Evolutionary conservation across 2,113 vertebrate species (phyloP).

Genomic region (Zosterops borbonicus): DNA sequence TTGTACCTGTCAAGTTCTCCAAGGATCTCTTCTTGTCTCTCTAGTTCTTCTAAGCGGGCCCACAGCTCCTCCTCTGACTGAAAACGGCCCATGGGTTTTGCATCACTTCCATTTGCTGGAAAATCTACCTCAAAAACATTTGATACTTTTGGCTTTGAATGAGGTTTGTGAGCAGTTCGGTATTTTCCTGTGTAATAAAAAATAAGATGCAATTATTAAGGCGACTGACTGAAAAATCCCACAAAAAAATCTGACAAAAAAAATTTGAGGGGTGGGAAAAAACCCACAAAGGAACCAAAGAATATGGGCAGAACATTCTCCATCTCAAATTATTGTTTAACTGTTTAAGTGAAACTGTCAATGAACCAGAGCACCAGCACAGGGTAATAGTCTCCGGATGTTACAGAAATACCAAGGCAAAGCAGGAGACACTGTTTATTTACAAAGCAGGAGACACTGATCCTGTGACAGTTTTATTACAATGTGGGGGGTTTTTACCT

Average conservation of each 20-base stretch:
- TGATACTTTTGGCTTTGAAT: constrained; percentile 88
- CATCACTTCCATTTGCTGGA: constrained; percentile 64
- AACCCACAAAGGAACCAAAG: neutral
- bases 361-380: constrained; percentile 66
- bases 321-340: constrained; percentile 46
- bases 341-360: constrained; percentile 61
- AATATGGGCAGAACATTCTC: neutral
- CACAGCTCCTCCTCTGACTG: constrained; percentile 87
- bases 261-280: rapidly evolving
- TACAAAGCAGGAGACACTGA: constrained; percentile 69
- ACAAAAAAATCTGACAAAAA: neutral
- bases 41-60: constrained; percentile 89
- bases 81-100: constrained; percentile 52
- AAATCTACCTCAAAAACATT: constrained; percentile 72
- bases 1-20: constrained; percentile 85
- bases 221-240: neutral
- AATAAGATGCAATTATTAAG: neutral
- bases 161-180: constrained; percentile 87
- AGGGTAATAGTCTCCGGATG: constrained; percentile 64
- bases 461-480: constrained; percentile 60
- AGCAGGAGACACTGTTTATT: constrained; percentile 60
- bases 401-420: constrained; percentile 57
- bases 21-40: constrained; percentile 84
- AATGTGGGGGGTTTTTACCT: constrained; percentile 21
- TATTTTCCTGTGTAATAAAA: constrained; percentile 77